phyloP scores from a whole-genome alignment of 2,888 invertebrate species.

The Noctua janthe region DNA sequence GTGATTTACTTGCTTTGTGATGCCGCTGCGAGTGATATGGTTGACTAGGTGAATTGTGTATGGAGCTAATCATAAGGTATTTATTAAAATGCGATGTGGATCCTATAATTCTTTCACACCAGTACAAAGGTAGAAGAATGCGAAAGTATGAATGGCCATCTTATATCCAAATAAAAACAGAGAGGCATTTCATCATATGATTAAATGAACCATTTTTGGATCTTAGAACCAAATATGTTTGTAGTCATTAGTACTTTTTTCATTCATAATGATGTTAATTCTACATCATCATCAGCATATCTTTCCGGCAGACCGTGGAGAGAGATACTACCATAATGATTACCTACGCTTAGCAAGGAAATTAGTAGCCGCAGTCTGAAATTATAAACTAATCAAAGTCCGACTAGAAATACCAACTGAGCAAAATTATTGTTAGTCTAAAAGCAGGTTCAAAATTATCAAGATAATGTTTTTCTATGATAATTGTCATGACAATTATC shows the following conservation, averaged over 20 bases:
- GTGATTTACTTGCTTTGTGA: slow-evolving; percentile 45
- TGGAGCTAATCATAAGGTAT: neutral
- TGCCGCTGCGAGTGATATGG: slow-evolving; percentile 24
- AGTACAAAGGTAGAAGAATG: neutral
- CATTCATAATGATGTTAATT: slow-evolving; percentile 11
- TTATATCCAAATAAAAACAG: neutral
- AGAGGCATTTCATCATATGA: too few relatives aligned
- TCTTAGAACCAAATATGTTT: neutral
- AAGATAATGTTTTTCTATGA: neutral
- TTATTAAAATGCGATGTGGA: neutral
- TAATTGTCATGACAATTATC: neutral
- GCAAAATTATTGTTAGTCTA: neutral
- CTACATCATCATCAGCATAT: slow-evolving; percentile 19
- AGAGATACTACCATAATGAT: slow-evolving; percentile 30
- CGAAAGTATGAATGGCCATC: neutral
- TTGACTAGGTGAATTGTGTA: slow-evolving; percentile 9
- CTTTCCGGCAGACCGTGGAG: slow-evolving; percentile 22
- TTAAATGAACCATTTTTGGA: neutral
- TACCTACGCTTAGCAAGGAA: slow-evolving; percentile 13
- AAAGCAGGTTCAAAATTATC: neutral
- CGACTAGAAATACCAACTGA: neutral
- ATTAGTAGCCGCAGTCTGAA: slow-evolving; percentile 37
- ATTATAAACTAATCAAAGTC: slow-evolving; percentile 20
- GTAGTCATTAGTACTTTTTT: neutral
- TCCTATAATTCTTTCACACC: neutral